Evolutionary conservation across 2,113 vertebrate genomes (phyloP).

Genomic region (Phrynosoma blainvillii): DNA sequence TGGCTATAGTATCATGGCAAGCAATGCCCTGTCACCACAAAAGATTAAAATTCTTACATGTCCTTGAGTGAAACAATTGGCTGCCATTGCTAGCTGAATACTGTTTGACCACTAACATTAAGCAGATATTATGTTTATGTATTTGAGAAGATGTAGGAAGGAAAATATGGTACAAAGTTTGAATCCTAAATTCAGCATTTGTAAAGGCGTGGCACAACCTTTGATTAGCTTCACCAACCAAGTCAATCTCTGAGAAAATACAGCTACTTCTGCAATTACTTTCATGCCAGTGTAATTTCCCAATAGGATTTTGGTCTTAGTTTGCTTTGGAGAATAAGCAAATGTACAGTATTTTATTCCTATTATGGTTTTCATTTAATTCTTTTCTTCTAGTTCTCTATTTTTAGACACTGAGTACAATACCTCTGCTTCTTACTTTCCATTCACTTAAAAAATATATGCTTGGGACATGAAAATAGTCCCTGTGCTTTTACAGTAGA

Average conservation of each 20-base stretch:
- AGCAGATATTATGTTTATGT: neutral
- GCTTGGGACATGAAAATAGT: neutral
- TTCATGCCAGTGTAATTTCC: too few species aligned
- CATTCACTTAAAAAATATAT: neutral
- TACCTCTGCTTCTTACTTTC: neutral
- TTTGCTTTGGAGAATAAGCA: slow-evolving; percentile 16
- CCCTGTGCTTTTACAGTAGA: neutral
- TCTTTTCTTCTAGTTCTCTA: neutral
- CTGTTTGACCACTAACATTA: neutral
- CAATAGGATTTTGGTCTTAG: too few species aligned
- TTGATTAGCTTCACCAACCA: too few species aligned
- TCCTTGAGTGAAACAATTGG: neutral
- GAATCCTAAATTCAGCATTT: too few species aligned
- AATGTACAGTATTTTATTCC: neutral
- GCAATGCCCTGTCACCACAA: neutral
- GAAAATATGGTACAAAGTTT: neutral
- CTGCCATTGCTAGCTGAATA: too few species aligned
- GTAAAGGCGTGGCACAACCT: too few species aligned
- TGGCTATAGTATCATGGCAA: neutral
- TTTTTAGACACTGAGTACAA: neutral
- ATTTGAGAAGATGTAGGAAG: neutral
- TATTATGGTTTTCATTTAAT: neutral
- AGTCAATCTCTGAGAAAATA: too few species aligned
- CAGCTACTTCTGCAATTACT: too few species aligned
- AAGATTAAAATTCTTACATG: neutral